Conservation (phyloP, 2,113 vertebrate genomes). For the Sinocyclocheilus anophthalmus region DNA sequence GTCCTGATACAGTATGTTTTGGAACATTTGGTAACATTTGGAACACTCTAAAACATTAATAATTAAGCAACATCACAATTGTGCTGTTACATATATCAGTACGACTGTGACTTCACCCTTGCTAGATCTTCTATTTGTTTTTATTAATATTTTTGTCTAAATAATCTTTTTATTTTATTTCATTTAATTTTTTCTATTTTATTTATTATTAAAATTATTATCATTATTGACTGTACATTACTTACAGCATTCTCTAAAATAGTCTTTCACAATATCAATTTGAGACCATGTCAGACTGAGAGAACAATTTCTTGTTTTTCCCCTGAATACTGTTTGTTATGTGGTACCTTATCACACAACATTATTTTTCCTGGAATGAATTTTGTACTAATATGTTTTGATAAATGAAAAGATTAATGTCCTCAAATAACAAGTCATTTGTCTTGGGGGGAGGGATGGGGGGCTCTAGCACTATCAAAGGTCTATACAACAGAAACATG, state of each 20-base stretch:
- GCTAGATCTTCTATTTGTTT: too few species aligned
- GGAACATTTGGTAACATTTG: neutral
- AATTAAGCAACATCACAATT: too few species aligned
- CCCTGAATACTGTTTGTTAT: neutral
- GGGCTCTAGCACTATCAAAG: neutral
- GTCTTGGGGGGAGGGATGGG: neutral
- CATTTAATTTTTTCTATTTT: too few species aligned
- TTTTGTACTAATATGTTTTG: neutral
- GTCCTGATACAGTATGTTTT: neutral
- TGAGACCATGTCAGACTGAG: neutral
- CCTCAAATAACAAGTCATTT: neutral
- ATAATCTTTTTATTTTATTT: too few species aligned
- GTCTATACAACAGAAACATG: neutral
- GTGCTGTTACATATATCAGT: too few species aligned
- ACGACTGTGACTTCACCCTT: too few species aligned
- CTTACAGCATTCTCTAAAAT: neutral
- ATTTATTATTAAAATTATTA: too few species aligned
- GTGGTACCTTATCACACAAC: neutral
- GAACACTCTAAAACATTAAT: neutral
- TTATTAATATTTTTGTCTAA: too few species aligned
- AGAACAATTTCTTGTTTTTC: neutral
- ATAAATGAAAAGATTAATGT: slow-evolving; percentile 27
- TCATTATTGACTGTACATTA: too few species aligned
- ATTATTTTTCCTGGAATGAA: neutral
- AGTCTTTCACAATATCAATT: neutral